Base-by-base conservation (phyloP, 1,140 invertebrate genomes). In the Drosophila rufa region DNA sequence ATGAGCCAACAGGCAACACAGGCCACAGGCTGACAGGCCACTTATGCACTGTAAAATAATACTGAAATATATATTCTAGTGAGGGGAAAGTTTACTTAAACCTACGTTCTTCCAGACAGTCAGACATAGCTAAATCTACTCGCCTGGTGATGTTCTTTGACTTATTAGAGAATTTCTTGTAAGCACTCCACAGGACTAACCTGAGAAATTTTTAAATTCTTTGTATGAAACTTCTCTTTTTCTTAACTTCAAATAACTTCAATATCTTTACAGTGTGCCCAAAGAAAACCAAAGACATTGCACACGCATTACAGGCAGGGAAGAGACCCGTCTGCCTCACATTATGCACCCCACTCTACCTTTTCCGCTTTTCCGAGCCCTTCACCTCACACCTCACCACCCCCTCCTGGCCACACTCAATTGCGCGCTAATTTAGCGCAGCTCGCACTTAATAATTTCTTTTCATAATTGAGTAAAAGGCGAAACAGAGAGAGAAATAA, bases 401-500 rank as follows among this genome's bases (percentile, higher is more conserved):
- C 38, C 57, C 36, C 62, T 30, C 27, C 53, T 51, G 68, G 84
- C 67, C 60, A 89, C 84, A 91, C 79, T 80, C 90, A 91, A 91
- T 91, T 91, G 90, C 84, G 73, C 75, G 70, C 90, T 89, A 91
- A 91, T 90, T 91, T 84, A 91, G 90, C 89, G 89, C 79, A 76
- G 75, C 90, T 81, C 69, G 75, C 89, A 91, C 90, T 90, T 90
- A 82, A 91, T 91, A 91, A 91, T 90, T 90, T 90, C 85, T 79
- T 82, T 89, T 89, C 84, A 89, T 89, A 89, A 89, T 89, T 89
- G 85, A 84, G 84, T 80, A 57, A 65, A 82, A 58, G 30, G 56
- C 53, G 55, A 71, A 60, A 65, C 61, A 53, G 56, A 79, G 48
- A 45, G 42, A 48, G 14, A 59, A 51, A 42, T 58, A 67, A 75